Percentiles rank a stretch among this genome's conserved stretches.
These are phyloP conservation scores for Anaspis maculata DNA, from an alignment of 2,888 invertebrate species.

Conservation along the genomic window DNA sequence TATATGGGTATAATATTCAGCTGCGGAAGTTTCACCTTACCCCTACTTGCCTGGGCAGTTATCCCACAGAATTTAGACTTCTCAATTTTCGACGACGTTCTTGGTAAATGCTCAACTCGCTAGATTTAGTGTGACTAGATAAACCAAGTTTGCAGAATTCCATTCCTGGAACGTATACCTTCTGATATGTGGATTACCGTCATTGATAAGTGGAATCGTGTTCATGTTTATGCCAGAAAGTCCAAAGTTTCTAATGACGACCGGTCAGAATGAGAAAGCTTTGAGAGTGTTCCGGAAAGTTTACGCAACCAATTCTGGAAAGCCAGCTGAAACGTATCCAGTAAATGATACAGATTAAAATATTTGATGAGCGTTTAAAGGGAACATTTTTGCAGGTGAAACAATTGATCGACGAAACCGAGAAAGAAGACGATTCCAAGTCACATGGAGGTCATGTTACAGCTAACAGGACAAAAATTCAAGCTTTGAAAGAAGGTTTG, in stretches of 20 bases:
- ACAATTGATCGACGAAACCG: no score
- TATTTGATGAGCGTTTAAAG: no score
- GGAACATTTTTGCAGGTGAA: no score
- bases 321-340: slow-evolving; percentile 20
- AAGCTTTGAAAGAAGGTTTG: slow-evolving; percentile 50
- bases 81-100: no score
- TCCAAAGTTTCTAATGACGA: slow-evolving; percentile 66
- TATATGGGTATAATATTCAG: slow-evolving; percentile 57
- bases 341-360: no score
- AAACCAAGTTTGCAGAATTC: no score
- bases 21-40: slow-evolving; percentile 53
- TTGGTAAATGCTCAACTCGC: no score
- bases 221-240: slow-evolving; percentile 61
- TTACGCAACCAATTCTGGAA: slow-evolving; percentile 56
- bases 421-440: no score
- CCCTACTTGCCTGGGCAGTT: slow-evolving; percentile 63
- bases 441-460: no score
- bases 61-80: slow-evolving; percentile 48
- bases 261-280: slow-evolving; percentile 57
- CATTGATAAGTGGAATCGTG: slow-evolving; percentile 53
- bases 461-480: slow-evolving; percentile 30
- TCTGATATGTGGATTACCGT: slow-evolving; percentile 52
- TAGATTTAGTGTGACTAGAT: no score
- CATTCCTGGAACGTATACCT: slow-evolving; percentile 56
- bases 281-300: slow-evolving; percentile 53